phyloP scores from a whole-genome alignment of 2,797 vertebrate species.

The Eulemur rubriventer region DNA sequence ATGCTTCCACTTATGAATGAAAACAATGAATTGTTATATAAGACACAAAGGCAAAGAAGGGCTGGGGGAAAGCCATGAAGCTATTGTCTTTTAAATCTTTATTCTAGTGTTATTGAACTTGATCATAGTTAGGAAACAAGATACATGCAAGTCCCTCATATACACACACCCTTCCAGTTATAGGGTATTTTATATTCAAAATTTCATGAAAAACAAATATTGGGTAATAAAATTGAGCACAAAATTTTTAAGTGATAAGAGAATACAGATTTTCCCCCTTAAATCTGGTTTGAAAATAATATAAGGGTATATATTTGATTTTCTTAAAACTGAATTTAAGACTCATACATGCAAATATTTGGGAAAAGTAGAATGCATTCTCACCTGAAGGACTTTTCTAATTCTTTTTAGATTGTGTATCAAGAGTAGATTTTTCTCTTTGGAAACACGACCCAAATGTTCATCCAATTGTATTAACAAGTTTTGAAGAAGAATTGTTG shows the following conservation, averaged over 20 bases:
- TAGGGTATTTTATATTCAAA: background rate
- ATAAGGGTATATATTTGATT: background rate
- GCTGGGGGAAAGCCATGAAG: background rate
- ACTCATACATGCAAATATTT: background rate
- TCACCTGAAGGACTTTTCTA: conserved; percentile 95
- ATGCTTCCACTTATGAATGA: background rate
- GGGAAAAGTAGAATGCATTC: conserved; percentile 27
- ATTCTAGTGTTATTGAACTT: background rate
- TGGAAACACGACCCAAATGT: conserved; percentile 88
- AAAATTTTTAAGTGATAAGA: conserved; percentile 24
- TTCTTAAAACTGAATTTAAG: background rate
- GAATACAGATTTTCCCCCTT: background rate
- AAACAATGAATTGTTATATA: background rate
- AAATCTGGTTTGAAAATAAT: background rate
- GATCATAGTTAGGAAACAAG: background rate
- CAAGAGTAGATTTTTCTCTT: conserved; percentile 95
- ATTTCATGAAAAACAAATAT: background rate
- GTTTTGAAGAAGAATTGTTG: conserved; percentile 91
- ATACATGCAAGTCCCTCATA: background rate
- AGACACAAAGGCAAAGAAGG: background rate
- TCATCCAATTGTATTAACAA: conserved; percentile 94
- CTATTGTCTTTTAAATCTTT: background rate
- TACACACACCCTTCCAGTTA: background rate
- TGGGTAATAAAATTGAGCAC: background rate
- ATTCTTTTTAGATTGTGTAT: conserved; percentile 97